Evolutionary conservation across 1,140 invertebrate genomes (phyloP), one percentile per base, ranked within the genome.

Genomic region (Archivesica marissinica): DNA sequence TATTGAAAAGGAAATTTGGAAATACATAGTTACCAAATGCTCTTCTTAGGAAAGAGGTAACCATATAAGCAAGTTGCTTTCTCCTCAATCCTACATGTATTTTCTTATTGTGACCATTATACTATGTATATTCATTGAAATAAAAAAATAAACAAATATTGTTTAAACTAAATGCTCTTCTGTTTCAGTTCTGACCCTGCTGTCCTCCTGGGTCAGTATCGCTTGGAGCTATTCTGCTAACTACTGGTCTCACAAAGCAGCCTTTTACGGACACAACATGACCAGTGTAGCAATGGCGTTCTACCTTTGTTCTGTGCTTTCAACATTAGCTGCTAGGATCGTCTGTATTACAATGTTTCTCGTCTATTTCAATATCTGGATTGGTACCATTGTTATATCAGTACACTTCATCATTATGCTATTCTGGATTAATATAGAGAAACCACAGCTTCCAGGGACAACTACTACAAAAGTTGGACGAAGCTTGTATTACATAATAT

Each of bases 121-220:
- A n/a, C n/a, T n/a, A n/a, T n/a, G n/a, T n/a, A n/a, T n/a, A n/a
- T n/a, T n/a, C n/a, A n/a, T n/a, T n/a, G n/a, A n/a, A n/a, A n/a
- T n/a, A n/a, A n/a, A n/a, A n/a, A n/a, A n/a, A n/a, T n/a, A n/a
- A n/a, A n/a, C n/a, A n/a, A n/a, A n/a, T n/a, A n/a, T n/a, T n/a
- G n/a, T n/a, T n/a, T n/a, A n/a, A n/a, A n/a, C n/a, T n/a, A n/a
- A n/a, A n/a, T 66, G 15, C 23, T 66, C 30, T 9, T 74, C n/a
- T 38, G 35, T 79, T 38, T 44, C 78, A 81, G 78, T 81, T 7
- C 1, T 41, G 20, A 81, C 41, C 30, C 30, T 81, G 6, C 41
- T 54, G 17, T 54, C 66, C 39, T 81, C 78, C 0, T 81, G 78
- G 78, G 38, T 81, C 61, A 56, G 64, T 38, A 72, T 81, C 20